Percentiles rank a stretch among this genome's conserved stretches.
phyloP scores from a whole-genome alignment of 2,113 vertebrate genomes.

The Bubo scandiacus region DNA sequence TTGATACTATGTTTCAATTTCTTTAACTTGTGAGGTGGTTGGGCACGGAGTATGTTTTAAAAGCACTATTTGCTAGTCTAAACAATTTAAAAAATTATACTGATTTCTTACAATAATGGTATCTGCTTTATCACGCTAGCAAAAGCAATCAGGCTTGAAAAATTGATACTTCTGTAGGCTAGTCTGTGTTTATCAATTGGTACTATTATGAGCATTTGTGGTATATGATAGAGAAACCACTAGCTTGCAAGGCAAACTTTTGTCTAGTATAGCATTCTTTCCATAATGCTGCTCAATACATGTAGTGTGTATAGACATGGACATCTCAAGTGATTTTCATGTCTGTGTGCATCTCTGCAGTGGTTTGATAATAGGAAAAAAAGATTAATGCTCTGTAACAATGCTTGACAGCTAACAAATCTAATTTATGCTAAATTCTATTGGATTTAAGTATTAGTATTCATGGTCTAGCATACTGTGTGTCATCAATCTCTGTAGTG shows the following conservation, averaged over 20 bases:
- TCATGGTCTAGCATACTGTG: not conserved
- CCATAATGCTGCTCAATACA: not conserved
- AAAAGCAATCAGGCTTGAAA: not conserved
- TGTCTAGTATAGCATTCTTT: not conserved
- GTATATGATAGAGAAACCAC: not conserved
- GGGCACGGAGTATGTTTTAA: not conserved
- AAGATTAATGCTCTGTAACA: not conserved
- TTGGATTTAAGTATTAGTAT: conserved; percentile 39
- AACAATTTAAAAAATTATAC: not conserved
- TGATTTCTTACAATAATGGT: not conserved
- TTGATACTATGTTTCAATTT: not conserved
- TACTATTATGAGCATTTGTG: not conserved
- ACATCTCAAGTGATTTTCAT: not conserved
- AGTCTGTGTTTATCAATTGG: not conserved
- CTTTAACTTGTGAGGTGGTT: not conserved
- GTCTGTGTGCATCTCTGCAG: not conserved
- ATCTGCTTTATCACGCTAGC: not conserved
- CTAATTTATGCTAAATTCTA: conserved; percentile 26
- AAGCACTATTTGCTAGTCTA: not conserved
- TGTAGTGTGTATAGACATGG: not conserved
- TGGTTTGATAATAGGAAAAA: not conserved
- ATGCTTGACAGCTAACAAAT: conserved; percentile 27
- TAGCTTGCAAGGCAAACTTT: not conserved
- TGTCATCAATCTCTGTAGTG: conserved; percentile 24
- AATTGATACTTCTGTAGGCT: not conserved